phyloP scores from a whole-genome alignment of 2,888 invertebrate genomes.

The Chaetoderma sp. region DNA sequence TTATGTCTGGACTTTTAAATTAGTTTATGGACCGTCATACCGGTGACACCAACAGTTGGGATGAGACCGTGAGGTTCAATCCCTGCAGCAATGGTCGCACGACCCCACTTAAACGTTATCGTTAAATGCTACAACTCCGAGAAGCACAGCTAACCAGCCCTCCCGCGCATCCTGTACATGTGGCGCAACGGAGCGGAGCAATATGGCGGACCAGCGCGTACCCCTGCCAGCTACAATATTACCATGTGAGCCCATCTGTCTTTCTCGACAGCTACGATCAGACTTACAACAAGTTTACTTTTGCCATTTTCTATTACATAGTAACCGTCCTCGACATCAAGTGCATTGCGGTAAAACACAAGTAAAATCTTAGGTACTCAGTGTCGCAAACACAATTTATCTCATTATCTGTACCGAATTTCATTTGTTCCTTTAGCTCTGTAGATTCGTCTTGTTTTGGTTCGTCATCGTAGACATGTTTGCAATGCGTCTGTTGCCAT shows the following conservation, averaged over 20 bases:
- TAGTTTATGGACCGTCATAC: too few relatives aligned
- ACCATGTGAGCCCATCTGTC: not conserved
- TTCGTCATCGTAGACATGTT: not conserved
- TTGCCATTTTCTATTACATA: not conserved
- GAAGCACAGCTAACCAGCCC: too few relatives aligned
- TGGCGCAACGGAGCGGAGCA: too few relatives aligned
- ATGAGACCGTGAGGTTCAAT: too few relatives aligned
- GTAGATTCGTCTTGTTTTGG: not conserved
- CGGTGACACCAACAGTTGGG: too few relatives aligned
- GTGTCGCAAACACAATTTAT: not conserved
- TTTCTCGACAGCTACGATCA: not conserved
- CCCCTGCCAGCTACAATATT: not conserved
- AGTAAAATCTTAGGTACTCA: not conserved
- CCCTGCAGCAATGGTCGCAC: too few relatives aligned
- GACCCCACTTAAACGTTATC: too few relatives aligned
- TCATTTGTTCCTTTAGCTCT: not conserved
- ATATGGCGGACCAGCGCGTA: too few relatives aligned
- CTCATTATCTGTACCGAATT: not conserved
- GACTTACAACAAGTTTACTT: not conserved
- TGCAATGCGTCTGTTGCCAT: not conserved
- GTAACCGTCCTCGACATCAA: not conserved
- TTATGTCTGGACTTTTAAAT: too few relatives aligned
- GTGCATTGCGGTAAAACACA: not conserved
- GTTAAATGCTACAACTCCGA: too few relatives aligned
- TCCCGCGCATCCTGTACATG: too few relatives aligned